Base-by-base conservation (phyloP, 2,888 invertebrate species). In the Xanthorhoe spadicearia region DNA sequence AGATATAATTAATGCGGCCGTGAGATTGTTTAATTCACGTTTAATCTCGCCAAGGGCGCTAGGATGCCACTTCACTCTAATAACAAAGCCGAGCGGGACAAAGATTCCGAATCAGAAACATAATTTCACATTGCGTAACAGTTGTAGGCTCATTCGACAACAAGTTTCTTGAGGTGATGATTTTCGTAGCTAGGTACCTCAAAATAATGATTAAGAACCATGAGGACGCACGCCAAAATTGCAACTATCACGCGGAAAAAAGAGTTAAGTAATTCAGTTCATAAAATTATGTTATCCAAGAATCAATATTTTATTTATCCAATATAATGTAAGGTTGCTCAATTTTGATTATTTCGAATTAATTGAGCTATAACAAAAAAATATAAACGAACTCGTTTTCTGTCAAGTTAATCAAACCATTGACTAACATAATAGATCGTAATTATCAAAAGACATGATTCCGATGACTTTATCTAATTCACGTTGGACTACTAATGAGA, bases 21-120 rank as follows among this genome's bases (percentile, higher is more conserved):
- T 76, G 69, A 74, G 73, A 74, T 73, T 67, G 74, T 74, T 72
- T 75, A 82, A 78, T 82, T 75, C 73, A 53, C 35, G 61, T 57
- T 68, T 64, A 61, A 68, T 69, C 74, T 66, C 73, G 64, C 64
- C 59, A 50, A 51, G 58, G 64, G 54, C 17, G 52, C 19, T 51
- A 10, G 32, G 17, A 43, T 66, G 63, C 63, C 71, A 52, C 64
- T 61, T 71, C n/a, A n/a, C n/a, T n/a, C n/a, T 66, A 35, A 60
- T 72, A 73, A 67, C 64, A 64, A 58, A 66, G 18, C 59, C 51
- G 19, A n/a, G 50, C 49, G 23, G 18, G 59, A 59, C 23, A 17
- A 49, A 10, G 43, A 10, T 61, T 50, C 13, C 13, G 38, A 43
- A 43, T 61, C 8, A 49, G 32, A 54, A 17, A 51, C 38, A 18